Conservation (phyloP, 1,140 invertebrate species). For the Drosophila auraria region DNA sequence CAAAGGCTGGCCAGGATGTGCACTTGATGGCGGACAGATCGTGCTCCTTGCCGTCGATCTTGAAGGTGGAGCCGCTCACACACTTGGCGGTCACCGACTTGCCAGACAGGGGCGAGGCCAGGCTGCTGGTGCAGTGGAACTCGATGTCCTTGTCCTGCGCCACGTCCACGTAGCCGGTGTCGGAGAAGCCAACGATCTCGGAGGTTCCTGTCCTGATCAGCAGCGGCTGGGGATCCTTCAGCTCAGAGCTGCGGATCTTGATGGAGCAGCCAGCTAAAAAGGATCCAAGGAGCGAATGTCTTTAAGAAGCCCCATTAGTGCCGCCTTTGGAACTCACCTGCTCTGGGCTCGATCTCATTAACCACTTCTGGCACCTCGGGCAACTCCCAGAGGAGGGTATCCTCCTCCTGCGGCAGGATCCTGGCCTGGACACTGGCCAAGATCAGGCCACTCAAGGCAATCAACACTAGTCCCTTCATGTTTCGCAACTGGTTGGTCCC, state of each 20-base stretch:
- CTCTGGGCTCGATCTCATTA: constrained; percentile 32
- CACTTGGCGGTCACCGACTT: constrained; percentile 67
- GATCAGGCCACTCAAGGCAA: constrained; percentile 41
- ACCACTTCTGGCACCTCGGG: constrained; percentile 49
- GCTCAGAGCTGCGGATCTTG: constrained; percentile 60
- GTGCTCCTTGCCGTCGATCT: constrained; percentile 51
- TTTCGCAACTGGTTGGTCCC: constrained; percentile 43
- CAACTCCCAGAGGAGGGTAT: constrained; percentile 47
- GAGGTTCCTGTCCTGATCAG: constrained; percentile 65
- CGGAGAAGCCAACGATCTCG: constrained; percentile 58
- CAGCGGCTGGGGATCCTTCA: constrained; percentile 70
- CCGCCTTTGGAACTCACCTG: constrained; percentile 22
- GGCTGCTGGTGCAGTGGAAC: constrained; percentile 67
- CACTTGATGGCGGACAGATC: constrained; percentile 70
- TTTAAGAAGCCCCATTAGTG: no score
- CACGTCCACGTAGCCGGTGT: constrained; percentile 57
- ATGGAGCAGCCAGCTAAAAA: constrained; percentile 64
- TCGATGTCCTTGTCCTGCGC: constrained; percentile 63
- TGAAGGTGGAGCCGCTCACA: constrained; percentile 61
- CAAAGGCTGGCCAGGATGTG: constrained; percentile 64
- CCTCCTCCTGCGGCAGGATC: constrained; percentile 46
- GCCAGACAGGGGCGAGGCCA: constrained; percentile 66
- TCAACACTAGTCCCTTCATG: constrained; percentile 58
- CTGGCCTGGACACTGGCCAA: constrained; percentile 46
- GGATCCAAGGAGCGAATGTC: not conserved